These are phyloP conservation scores for Emydocephalus ijimae DNA, from an alignment of 2,113 vertebrate genomes.

Conservation along the genomic window DNA sequence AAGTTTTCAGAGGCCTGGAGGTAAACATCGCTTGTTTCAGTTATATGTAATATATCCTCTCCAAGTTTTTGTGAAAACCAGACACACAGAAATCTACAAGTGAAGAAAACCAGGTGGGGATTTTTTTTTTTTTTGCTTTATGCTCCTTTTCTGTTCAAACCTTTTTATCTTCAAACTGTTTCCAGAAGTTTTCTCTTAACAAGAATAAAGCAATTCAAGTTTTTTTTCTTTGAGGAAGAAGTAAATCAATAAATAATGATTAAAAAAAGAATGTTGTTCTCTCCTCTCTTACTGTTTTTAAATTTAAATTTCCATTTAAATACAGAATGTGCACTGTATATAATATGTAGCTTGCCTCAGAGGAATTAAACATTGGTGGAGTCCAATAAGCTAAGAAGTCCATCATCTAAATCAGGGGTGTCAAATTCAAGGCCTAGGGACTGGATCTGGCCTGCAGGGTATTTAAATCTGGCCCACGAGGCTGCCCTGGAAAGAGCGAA, in stretches of 20 bases:
- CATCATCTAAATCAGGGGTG: neutral
- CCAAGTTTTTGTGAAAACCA: neutral
- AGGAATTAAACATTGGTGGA: neutral
- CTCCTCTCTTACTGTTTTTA: neutral
- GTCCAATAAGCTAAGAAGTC: neutral
- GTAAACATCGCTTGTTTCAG: neutral
- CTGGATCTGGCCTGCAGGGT: too few relatives aligned
- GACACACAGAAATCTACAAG: neutral
- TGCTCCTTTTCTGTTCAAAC: neutral
- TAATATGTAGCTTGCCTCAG: neutral
- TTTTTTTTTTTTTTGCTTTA: neutral
- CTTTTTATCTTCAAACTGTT: neutral
- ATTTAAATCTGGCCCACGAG: too few relatives aligned
- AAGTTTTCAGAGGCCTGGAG: neutral
- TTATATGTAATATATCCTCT: neutral
- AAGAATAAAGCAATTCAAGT: neutral
- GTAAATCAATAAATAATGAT: neutral
- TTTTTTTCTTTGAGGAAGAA: neutral
- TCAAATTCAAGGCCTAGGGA: too few relatives aligned
- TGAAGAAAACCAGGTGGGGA: neutral
- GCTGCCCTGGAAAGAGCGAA: too few relatives aligned
- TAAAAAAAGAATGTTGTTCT: neutral
- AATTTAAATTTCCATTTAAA: neutral
- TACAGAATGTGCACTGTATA: neutral
- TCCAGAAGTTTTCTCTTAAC: neutral